Evolutionary conservation across 1,140 invertebrate genomes (phyloP), one percentile per base, ranked within the genome.

Genomic region (Micrasema minimum): DNA sequence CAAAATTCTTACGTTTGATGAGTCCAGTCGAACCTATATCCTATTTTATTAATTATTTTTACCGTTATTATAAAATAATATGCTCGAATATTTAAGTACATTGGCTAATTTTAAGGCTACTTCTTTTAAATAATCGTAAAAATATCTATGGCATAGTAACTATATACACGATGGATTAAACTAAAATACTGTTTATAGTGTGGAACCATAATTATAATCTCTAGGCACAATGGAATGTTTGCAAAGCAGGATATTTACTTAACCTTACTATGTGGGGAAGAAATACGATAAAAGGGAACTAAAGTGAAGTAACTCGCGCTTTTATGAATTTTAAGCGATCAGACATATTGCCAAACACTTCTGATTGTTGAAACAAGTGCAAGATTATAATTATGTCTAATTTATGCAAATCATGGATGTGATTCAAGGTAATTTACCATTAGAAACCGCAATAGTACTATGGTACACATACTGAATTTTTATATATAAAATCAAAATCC

Each of bases 211-310:
- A 31, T 69, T 62, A 72, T 70, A 74, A 74, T 74, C 72, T 74
- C 69, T 35, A 74, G 72, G 72, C 72, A 74, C 72, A 71, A 68
- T 71, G 72, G 72, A 74, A 74, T 74, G 72, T 74, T 67, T 31
- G 26, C 26, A 31, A 31, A n/a, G n/a, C n/a, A n/a, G 26, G 26
- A 31, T 31, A 26, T 22, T 65, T 65, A 31, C 46, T 20, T 46
- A 50, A 37, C 43, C n/a, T 46, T n/a, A 16, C 43, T 46, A 46
- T 14, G 16, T 12, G 43, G 43, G 43, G n/a, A 16, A 14, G 43
- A 14, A 14, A n/a, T 2, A 4, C 26, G 26, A 7, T 31, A 4
- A 31, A 31, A 31, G 26, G 2, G 7, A 4, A 31, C 26, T 31
- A 31, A 31, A 31, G 7, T 7, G 3, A 7, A 31, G 26, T 31